Conservation (phyloP, 2,888 invertebrate species). For the Tetragonula carbonaria region DNA sequence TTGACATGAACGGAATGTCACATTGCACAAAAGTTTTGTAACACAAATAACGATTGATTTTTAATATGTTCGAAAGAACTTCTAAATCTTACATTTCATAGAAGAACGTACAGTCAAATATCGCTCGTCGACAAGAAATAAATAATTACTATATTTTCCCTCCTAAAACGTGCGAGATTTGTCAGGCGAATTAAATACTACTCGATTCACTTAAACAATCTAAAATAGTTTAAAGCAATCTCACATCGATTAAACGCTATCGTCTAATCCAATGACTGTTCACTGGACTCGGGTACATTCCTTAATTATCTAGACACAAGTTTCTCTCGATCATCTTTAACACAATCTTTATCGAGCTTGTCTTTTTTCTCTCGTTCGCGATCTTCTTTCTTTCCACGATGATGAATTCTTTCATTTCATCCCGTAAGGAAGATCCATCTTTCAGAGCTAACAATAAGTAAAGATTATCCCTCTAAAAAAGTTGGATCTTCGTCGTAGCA, state of each 20-base stretch:
- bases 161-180: background rate
- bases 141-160: conserved; percentile 20
- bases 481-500: background rate
- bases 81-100: conserved; percentile 2
- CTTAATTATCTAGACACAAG: background rate
- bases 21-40: background rate
- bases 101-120: background rate
- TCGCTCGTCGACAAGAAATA: conserved; percentile 11
- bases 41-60: background rate
- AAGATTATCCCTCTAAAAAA: background rate
- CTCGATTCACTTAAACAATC: background rate
- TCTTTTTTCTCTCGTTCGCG: no score
- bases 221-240: background rate
- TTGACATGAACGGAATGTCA: no score
- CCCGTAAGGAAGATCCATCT: no score
- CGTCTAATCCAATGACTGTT: background rate
- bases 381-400: background rate
- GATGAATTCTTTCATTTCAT: background rate
- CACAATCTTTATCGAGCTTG: background rate
- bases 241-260: background rate
- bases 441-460: background rate
- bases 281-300: background rate
- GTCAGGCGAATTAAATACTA: background rate
- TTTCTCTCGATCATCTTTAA: background rate
- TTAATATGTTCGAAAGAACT: background rate